Conservation (phyloP, 1,140 invertebrate genomes). For the Diorhabda sublineata region DNA sequence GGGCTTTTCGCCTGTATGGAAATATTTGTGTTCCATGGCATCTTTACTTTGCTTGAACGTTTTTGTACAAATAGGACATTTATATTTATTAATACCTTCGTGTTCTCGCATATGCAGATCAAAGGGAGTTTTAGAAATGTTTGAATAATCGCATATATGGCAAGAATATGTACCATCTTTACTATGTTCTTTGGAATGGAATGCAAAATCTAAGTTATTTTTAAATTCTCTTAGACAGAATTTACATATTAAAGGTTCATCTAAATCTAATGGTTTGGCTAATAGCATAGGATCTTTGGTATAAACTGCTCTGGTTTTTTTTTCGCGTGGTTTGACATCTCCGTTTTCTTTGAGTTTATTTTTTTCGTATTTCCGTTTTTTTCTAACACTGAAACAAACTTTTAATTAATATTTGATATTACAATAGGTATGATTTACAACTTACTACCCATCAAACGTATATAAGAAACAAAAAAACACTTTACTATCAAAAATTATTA, state of each 20-base stretch:
- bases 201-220: slow-evolving; percentile 35
- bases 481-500: too few relatives aligned
- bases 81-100: slow-evolving; percentile 69
- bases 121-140: slow-evolving; percentile 43
- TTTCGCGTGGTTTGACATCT: neutral
- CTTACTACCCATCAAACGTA: slow-evolving; percentile 25
- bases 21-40: slow-evolving; percentile 41
- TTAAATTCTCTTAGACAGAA: slow-evolving; percentile 37
- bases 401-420: too few relatives aligned
- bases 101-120: slow-evolving; percentile 52
- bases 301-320: neutral
- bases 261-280: slow-evolving; percentile 47
- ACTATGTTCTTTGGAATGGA: slow-evolving; percentile 41
- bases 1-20: slow-evolving; percentile 55
- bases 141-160: slow-evolving; percentile 47
- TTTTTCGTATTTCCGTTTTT: slow-evolving; percentile 4
- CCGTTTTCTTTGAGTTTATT: slow-evolving; percentile 2
- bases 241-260: slow-evolving; percentile 40
- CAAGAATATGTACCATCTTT: slow-evolving; percentile 45
- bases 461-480: too few relatives aligned
- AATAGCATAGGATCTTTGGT: neutral
- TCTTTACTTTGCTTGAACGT: slow-evolving; percentile 45
- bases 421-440: neutral
- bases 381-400: neutral
- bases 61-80: slow-evolving; percentile 62